Conservation (phyloP, 2,113 vertebrate genomes). For the Penelope pileata region DNA sequence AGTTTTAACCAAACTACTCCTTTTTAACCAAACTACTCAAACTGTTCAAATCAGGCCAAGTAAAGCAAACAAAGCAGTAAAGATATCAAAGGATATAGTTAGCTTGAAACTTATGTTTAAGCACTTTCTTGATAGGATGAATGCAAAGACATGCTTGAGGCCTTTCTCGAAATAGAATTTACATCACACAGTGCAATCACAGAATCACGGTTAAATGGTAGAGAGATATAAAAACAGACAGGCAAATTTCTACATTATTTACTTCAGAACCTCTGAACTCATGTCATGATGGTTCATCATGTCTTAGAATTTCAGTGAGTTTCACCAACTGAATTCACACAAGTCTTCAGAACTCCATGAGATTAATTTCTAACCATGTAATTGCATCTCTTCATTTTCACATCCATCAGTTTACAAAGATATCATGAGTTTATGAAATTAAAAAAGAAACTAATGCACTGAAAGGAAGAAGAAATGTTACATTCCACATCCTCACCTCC, state of each 20-base stretch:
- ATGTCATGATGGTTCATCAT: too few relatives aligned
- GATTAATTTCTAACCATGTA: not conserved
- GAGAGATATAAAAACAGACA: not conserved
- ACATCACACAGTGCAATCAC: not conserved
- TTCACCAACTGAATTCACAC: not conserved
- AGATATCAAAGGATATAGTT: not conserved
- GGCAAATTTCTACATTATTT: not conserved
- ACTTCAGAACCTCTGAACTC: not conserved
- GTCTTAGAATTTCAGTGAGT: not conserved
- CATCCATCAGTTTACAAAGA: not conserved
- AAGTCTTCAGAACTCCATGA: not conserved
- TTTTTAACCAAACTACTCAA: not conserved
- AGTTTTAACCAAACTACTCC: not conserved
- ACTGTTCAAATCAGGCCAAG: not conserved
- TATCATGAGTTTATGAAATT: not conserved
- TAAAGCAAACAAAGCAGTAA: slow-evolving; percentile 1
- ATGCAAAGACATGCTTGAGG: not conserved
- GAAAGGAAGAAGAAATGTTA: not conserved
- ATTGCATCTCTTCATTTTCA: not conserved
- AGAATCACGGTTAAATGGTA: not conserved
- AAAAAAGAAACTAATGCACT: not conserved
- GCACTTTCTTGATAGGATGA: not conserved
- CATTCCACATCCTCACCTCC: not conserved
- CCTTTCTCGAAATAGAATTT: not conserved
- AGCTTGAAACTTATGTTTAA: not conserved